Evolutionary conservation across 2,797 vertebrate genomes (phyloP).

Genomic region (Rhinella marina): DNA sequence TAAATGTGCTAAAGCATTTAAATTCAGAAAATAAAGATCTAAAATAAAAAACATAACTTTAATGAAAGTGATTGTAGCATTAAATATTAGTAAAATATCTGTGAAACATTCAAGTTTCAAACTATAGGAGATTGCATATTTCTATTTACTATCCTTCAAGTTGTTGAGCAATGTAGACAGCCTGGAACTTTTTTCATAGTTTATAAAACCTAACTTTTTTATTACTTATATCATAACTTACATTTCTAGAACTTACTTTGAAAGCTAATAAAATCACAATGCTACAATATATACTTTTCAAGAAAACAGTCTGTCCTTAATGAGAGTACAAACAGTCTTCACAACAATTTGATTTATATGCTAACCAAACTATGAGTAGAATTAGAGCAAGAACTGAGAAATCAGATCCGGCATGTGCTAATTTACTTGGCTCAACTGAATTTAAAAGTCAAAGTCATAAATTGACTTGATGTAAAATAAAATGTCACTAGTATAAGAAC

Average conservation of each 20-base stretch:
- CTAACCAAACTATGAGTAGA: slow-evolving; percentile 23
- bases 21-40: background rate
- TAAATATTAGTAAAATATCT: too few species aligned
- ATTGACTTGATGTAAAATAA: slow-evolving; percentile 58
- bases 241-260: background rate
- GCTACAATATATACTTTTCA: background rate
- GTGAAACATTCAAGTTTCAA: background rate
- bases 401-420: slow-evolving; percentile 47
- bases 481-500: slow-evolving; percentile 49
- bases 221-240: background rate
- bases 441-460: slow-evolving; percentile 57
- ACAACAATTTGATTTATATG: slow-evolving; percentile 28
- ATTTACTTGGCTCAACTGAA: slow-evolving; percentile 51
- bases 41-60: background rate
- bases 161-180: background rate
- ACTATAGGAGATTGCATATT: background rate
- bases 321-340: slow-evolving; percentile 18
- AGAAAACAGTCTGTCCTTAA: background rate
- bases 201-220: background rate
- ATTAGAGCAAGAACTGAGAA: slow-evolving; percentile 44
- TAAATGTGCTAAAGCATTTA: background rate
- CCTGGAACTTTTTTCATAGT: background rate
- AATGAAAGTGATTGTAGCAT: too few species aligned
- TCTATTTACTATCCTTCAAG: background rate
- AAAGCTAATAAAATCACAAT: background rate